These are phyloP conservation scores for Neomorphus geoffroyi DNA, from an alignment of 2,797 vertebrate genomes.

Conservation along the genomic window DNA sequence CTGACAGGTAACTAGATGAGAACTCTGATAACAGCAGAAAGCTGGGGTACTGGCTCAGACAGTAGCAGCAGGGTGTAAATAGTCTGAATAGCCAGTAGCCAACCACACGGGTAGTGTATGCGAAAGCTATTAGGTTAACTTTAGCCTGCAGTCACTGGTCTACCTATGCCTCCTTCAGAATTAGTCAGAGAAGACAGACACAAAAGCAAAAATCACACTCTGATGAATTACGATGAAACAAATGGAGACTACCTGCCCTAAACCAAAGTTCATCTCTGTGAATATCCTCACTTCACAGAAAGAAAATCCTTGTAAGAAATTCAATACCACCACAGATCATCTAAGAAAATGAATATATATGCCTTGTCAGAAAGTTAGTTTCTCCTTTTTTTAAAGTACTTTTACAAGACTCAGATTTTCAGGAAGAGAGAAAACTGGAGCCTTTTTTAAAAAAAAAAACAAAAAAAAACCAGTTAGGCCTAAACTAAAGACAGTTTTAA, in stretches of 20 bases:
- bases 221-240: background rate
- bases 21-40: background rate
- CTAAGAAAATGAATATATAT: background rate
- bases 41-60: background rate
- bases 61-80: background rate
- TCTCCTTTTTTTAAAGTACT: background rate
- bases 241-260: background rate
- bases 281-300: background rate
- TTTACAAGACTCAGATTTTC: background rate
- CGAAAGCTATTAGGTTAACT: background rate
- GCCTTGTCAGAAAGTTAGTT: background rate
- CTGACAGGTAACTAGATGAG: background rate
- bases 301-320: background rate
- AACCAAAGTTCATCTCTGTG: background rate
- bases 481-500: background rate
- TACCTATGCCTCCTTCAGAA: background rate
- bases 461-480: background rate
- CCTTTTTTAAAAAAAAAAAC: background rate
- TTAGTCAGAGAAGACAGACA: background rate
- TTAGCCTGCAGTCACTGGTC: background rate
- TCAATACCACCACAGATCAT: background rate
- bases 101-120: fast-evolving
- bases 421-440: background rate
- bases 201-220: background rate
- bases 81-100: background rate